phyloP scores from a whole-genome alignment of 2,113 vertebrate genomes.

The Abramis brama region DNA sequence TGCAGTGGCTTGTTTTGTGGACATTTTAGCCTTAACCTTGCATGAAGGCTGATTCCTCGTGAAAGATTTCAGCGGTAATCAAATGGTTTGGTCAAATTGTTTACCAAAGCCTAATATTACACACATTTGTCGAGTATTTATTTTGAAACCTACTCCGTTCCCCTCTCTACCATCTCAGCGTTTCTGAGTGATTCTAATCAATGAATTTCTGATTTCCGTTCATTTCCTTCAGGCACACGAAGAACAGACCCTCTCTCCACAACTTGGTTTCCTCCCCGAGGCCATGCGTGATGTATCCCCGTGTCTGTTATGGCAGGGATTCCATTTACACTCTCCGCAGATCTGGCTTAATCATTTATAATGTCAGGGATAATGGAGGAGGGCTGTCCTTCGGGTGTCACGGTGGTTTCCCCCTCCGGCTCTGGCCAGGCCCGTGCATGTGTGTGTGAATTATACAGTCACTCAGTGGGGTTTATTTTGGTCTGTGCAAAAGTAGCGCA shows the following conservation, averaged over 20 bases:
- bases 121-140: neutral
- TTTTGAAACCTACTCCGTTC: neutral
- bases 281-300: slow-evolving; percentile 1
- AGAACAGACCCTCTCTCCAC: neutral
- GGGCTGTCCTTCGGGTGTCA: slow-evolving; percentile 7
- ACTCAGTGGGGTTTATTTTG: slow-evolving; percentile 1
- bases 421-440: neutral
- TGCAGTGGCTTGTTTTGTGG: neutral
- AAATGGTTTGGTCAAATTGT: neutral
- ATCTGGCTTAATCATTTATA: slow-evolving; percentile 32
- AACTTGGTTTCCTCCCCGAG: neutral
- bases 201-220: neutral
- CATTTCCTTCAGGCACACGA: neutral
- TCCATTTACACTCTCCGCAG: slow-evolving; percentile 22
- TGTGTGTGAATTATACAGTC: slow-evolving; percentile 10
- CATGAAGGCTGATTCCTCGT: neutral
- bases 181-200: neutral
- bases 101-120: neutral
- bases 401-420: neutral
- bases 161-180: neutral
- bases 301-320: neutral
- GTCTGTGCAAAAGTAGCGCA: neutral
- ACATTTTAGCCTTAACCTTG: neutral
- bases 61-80: neutral
- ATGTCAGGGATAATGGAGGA: slow-evolving; percentile 28